These are phyloP conservation scores for Hapalemur alaotrensis DNA, from an alignment of 2,797 vertebrate genomes.

Conservation along the genomic window DNA sequence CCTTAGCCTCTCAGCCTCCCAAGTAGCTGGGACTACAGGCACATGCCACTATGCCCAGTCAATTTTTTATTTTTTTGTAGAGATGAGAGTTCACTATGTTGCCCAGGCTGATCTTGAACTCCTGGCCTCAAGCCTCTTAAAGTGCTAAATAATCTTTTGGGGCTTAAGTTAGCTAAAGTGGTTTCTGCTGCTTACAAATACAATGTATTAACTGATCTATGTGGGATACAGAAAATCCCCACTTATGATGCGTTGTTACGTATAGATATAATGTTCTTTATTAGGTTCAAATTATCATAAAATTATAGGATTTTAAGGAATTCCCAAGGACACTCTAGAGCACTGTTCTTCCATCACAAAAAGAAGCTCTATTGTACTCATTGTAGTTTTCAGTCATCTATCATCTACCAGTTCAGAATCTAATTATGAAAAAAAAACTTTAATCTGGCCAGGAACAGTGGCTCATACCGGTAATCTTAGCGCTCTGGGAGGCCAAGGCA, in stretches of 20 bases:
- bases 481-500: no score
- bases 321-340: not conserved
- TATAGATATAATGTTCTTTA: not conserved
- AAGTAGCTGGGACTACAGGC: not conserved
- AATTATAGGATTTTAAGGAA: not conserved
- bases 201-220: not conserved
- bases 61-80: not conserved
- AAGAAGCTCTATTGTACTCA: not conserved
- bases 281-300: not conserved
- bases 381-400: not conserved
- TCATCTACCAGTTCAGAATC: not conserved
- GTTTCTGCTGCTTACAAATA: not conserved
- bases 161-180: not conserved
- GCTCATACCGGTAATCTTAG: no score
- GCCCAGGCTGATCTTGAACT: not conserved
- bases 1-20: not conserved
- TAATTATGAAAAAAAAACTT: constrained; percentile 30
- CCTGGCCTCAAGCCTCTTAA: not conserved
- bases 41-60: not conserved
- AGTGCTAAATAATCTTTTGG: not conserved
- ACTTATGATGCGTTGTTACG: not conserved
- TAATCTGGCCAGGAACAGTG: no score
- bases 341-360: not conserved
- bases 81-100: not conserved
- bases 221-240: not conserved